Evolutionary conservation across 2,113 vertebrate species (phyloP), one percentile per base, ranked within the genome.

Genomic region (Amblyopsis rosae): DNA sequence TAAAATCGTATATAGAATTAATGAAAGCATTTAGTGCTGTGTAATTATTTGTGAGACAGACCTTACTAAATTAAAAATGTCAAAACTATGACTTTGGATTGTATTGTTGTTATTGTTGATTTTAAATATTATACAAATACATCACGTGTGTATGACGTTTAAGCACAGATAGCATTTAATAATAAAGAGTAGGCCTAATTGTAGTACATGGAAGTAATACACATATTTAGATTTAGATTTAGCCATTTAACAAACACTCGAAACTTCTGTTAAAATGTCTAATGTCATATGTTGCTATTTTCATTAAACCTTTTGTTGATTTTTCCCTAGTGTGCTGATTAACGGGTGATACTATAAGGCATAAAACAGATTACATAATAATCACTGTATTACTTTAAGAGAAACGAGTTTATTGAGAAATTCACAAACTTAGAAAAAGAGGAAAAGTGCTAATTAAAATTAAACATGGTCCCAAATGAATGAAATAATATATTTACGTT

Each of bases 331-430:
- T 58, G 19, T 58, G 4, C 12, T 46, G 32, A 45, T 46, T 16
- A 45, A 60, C 46, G 16, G 32, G 15, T 11, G 77, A 75, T 74
- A 72, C 66, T 45, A 71, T 76, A 57, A 47, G 50, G 62, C 49
- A 70, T 65, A 48, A 68, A 70, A 90, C 74, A 87, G 60, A 90
- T 84, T 79, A 67, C 63, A 69, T 82, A 80, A 87, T 53, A 82
- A 86, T 75, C 77, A 82, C 63, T 77, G 81, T 59, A 13, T 81
- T 83, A 84, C 79, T 90, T 88, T 82, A 87, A 85, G 79, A 91
- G 92, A 88, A 87, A 88, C 84, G 85, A 81, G 84, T 93, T 93
- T 93, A 93, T 93, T 93, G 88, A 88, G 86, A 92, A 92, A 92
- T 89, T 90, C 83, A 90, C 87, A 89, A 90, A 86, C 70, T 83